Evolutionary conservation across 1,140 invertebrate genomes (phyloP).

Genomic region (Aphelenchoides fujianensis): DNA sequence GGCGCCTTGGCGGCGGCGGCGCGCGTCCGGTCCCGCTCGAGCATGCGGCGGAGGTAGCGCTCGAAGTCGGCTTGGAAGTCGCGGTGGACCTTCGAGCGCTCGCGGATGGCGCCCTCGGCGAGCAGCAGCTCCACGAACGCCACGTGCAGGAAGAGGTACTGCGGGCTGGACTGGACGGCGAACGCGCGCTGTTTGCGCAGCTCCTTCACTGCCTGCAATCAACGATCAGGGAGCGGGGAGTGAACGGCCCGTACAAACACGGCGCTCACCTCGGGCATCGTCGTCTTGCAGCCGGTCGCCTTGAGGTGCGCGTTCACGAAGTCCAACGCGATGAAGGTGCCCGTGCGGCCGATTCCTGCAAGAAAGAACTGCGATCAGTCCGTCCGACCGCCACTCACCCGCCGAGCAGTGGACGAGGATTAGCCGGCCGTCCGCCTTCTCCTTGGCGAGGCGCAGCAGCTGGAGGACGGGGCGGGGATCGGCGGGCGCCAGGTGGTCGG

Average conservation of each 20-base stretch:
- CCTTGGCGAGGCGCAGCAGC: not conserved
- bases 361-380: too few species aligned
- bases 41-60: too few species aligned
- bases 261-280: not conserved
- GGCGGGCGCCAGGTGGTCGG: not conserved
- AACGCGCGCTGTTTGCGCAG: not conserved
- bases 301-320: not conserved
- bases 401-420: not conserved
- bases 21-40: too few species aligned
- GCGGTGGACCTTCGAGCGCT: too few species aligned
- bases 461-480: not conserved
- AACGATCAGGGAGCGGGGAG: not conserved
- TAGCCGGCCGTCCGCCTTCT: too few species aligned
- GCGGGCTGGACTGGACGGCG: not conserved
- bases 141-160: constrained; percentile 4
- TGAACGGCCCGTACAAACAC: not conserved
- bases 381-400: not conserved
- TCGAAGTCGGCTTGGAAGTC: too few species aligned
- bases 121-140: not conserved
- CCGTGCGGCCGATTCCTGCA: too few species aligned
- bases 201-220: not conserved
- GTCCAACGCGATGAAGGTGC: too few species aligned
- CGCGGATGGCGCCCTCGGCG: too few species aligned
- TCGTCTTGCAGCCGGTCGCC: not conserved
- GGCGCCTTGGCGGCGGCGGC: too few species aligned